A percentile compares a stretch with the other conserved stretches of the same genome.
These are phyloP conservation scores for Drosophila siamana DNA, from an alignment of 2,888 invertebrate genomes.

Conservation along the genomic window DNA sequence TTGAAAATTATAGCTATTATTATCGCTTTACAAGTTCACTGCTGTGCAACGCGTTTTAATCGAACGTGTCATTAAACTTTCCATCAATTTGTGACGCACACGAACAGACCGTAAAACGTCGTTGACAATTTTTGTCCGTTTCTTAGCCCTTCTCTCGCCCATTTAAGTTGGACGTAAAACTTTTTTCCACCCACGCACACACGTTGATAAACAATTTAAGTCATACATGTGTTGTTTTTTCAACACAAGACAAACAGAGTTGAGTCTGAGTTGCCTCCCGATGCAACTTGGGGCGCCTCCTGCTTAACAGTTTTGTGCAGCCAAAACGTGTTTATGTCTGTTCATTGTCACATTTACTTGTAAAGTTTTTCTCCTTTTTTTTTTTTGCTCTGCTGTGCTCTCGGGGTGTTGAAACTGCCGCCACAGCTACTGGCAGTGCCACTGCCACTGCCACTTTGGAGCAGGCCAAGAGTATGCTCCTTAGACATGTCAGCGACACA, in stretches of 20 bases:
- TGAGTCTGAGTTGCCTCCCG: constrained; percentile 16
- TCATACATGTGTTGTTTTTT: constrained; percentile 71
- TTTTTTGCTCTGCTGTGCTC: constrained; percentile 13
- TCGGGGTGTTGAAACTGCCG: constrained; percentile 7
- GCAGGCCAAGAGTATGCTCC: constrained; percentile 62
- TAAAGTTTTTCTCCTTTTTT: constrained; percentile 57
- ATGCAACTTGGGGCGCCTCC: neutral
- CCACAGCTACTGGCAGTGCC: constrained; percentile 23
- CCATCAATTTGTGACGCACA: constrained; percentile 66
- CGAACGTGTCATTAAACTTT: constrained; percentile 71
- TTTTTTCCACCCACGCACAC: constrained; percentile 40
- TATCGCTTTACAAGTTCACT: no score
- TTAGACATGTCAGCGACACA: constrained; percentile 74
- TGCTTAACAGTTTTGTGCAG: constrained; percentile 65
- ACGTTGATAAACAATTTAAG: constrained; percentile 71
- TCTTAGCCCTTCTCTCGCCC: constrained; percentile 3
- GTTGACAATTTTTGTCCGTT: constrained; percentile 40
- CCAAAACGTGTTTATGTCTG: constrained; percentile 78
- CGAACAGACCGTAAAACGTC: constrained; percentile 42
- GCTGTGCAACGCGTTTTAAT: constrained; percentile 62
- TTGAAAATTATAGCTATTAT: no score
- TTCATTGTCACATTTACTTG: constrained; percentile 79
- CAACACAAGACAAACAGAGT: constrained; percentile 59
- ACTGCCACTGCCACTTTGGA: constrained; percentile 64
- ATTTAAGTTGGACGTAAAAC: constrained; percentile 48